Evolutionary conservation across 2,888 invertebrate species (phyloP).

Genomic region (Rhaphigaster nebulosa): DNA sequence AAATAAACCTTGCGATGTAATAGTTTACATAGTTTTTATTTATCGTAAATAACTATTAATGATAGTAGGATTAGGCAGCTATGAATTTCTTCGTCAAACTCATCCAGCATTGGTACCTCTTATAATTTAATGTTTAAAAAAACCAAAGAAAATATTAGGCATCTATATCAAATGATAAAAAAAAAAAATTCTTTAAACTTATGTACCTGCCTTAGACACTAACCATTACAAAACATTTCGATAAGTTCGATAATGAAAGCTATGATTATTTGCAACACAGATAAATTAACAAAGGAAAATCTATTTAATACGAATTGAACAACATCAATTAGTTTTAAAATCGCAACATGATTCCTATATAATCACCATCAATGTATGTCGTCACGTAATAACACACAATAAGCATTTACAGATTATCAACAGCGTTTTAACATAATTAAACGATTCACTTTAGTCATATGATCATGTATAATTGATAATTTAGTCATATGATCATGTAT

Average conservation of each 20-base stretch:
- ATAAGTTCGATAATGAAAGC: neutral
- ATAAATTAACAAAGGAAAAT: neutral
- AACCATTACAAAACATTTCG: no score
- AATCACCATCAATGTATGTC: neutral
- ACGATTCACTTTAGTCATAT: no score
- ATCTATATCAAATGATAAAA: no score
- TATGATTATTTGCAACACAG: neutral
- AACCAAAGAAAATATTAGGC: no score
- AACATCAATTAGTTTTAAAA: neutral
- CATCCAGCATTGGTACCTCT: neutral
- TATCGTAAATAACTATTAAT: neutral
- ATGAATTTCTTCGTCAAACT: neutral
- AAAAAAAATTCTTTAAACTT: no score
- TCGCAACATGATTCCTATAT: neutral
- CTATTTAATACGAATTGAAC: neutral
- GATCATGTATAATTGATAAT: no score
- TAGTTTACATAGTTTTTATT: neutral
- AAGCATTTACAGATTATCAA: no score
- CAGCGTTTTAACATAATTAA: no score
- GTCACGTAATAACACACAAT: neutral
- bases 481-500: no score
- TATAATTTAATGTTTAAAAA: no score
- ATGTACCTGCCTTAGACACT: no score
- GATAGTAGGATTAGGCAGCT: neutral
- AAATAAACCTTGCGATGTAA: neutral